A percentile compares a stretch with the other conserved stretches of the same genome.
phyloP scores from a whole-genome alignment of 2,113 vertebrate genomes.

The Enhydra lutris region DNA sequence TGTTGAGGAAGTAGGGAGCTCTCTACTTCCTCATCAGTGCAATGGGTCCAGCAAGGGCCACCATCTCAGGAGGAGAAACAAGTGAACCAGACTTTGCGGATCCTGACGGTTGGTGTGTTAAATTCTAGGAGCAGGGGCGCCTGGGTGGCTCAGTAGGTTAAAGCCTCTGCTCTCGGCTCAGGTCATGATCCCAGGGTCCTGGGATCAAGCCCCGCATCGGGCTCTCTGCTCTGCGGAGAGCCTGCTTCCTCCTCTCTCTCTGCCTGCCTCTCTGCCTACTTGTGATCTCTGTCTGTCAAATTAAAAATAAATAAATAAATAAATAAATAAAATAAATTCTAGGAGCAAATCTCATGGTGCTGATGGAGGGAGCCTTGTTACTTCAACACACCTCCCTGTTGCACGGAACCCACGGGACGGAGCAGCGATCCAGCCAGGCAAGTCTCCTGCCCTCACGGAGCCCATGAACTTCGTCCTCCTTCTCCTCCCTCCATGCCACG shows the following conservation, averaged over 20 bases:
- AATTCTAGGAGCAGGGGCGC: neutral
- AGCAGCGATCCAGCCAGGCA: neutral
- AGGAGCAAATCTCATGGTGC: neutral
- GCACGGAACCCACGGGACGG: rapidly evolving
- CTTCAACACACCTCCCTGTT: neutral
- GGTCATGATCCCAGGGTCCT: no score
- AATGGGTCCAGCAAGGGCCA: neutral
- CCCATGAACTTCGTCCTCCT: neutral
- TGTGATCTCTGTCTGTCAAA: no score
- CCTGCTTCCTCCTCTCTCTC: no score
- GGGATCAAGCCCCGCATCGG: no score
- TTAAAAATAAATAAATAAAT: no score
- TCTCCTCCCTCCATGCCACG: neutral
- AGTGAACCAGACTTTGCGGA: neutral
- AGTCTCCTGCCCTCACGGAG: neutral
- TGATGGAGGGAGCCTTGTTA: neutral
- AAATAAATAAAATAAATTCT: no score
- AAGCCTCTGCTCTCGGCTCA: no score
- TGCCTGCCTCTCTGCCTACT: no score
- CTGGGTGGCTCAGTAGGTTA: no score
- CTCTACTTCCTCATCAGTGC: neutral
- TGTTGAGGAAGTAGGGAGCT: neutral
- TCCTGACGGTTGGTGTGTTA: neutral
- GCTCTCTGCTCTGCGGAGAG: no score
- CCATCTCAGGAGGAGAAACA: neutral